Conservation (phyloP, 2,888 invertebrate genomes). For the Anaspis maculata region DNA sequence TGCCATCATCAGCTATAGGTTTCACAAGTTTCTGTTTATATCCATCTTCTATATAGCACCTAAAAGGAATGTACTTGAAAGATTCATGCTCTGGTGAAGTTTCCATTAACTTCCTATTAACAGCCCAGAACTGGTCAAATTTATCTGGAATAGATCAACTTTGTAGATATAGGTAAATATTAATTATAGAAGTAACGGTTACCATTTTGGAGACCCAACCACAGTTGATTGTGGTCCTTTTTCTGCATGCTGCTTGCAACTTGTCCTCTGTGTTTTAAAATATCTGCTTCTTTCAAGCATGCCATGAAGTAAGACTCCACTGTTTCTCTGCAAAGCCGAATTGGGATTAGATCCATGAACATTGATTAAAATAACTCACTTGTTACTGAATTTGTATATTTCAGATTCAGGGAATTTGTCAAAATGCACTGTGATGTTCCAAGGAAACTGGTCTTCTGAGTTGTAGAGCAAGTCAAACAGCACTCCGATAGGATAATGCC, state of each 20-base stretch:
- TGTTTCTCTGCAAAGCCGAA: conserved; percentile 73
- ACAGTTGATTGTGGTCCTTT: conserved; percentile 93
- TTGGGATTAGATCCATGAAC: too few relatives aligned
- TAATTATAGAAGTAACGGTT: too few relatives aligned
- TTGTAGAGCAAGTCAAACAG: conserved; percentile 73
- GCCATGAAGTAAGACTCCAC: conserved; percentile 94
- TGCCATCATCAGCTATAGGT: conserved; percentile 68
- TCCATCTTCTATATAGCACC: conserved; percentile 67
- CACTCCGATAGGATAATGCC: conserved; percentile 84
- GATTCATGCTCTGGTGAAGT: conserved; percentile 66
- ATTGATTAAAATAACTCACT: too few relatives aligned
- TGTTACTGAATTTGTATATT: conserved; percentile 77
- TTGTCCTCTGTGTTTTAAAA: conserved; percentile 89
- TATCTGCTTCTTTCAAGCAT: conserved; percentile 95
- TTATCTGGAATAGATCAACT: conserved; percentile 58
- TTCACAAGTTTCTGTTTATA: conserved; percentile 68
- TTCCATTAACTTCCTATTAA: conserved; percentile 94
- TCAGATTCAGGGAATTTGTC: conserved; percentile 87
- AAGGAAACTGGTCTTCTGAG: conserved; percentile 70
- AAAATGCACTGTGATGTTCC: conserved; percentile 91
- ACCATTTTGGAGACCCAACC: conserved; percentile 92
- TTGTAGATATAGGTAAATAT: not conserved
- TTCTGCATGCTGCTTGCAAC: conserved; percentile 88
- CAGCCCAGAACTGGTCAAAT: conserved; percentile 98
- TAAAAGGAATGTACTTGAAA: conserved; percentile 84